Evolutionary conservation across 2,113 vertebrate species (phyloP), one percentile per base, ranked within the genome.

Genomic region (Urocitellus parryii): DNA sequence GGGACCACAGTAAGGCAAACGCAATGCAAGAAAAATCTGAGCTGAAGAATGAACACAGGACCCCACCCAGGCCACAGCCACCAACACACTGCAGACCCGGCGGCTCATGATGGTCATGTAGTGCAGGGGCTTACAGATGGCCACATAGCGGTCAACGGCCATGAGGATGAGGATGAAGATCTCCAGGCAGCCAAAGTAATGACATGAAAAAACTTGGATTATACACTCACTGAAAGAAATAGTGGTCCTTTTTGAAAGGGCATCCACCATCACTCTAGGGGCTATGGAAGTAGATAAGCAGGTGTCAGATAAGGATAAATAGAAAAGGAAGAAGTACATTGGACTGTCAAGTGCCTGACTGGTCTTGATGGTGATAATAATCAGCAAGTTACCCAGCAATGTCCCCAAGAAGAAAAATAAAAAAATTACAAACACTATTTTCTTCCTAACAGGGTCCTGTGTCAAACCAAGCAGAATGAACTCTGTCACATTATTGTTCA

Each of bases 291-390:
- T 79, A 37, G 88, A 95, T 2, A 96, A 27, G 20, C 80, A 70
- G 34, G 84, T 34, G 22, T 97, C 93, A 42, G 79, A 89, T 16
- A 96, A 51, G 16, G 96, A 95, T 45, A 96, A 88, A 32, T 96
- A 94, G 37, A 63, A 90, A n/a, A 97, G 91, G 67, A 97, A 97
- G 42, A 80, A 88, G 39, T 80, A 94, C 92, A 88, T 84, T 9
- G 87, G 80, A 17, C 48, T 90, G 22, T 32, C 8, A 78, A 84
- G 87, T 8, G 48, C 5, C 37, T 0, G 32, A 8, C 79, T 90
- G 61, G 48, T 84, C 61, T 61, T 95, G 37, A 95, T 96, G n/a
- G 90, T 85, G 34, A 24, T 22, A 51, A 95, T 63, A 65, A 95
- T 92, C 1, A 95, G 20, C 14, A 95, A 58, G 24, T 95, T 95